Percentiles rank a stretch among this genome's conserved stretches.
Evolutionary conservation across 2,113 vertebrate species (phyloP).

Genomic region (Scalopus aquaticus): DNA sequence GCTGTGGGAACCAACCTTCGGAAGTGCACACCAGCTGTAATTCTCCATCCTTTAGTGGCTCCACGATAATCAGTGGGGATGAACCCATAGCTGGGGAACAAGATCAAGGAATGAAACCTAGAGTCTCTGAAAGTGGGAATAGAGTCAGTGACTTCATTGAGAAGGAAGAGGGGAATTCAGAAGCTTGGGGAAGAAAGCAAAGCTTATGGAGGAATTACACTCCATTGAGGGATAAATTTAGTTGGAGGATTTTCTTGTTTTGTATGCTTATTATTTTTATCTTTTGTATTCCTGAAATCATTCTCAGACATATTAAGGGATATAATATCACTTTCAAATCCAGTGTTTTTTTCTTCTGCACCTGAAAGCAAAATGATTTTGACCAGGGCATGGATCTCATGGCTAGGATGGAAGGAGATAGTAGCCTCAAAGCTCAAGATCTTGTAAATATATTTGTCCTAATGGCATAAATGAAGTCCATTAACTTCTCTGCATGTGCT

Average conservation of each 20-base stretch:
- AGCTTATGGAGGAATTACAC: rapidly evolving
- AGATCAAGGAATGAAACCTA: neutral
- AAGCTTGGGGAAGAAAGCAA: neutral
- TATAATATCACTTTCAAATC: neutral
- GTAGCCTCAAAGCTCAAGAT: neutral
- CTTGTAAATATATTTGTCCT: neutral
- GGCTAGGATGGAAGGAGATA: neutral
- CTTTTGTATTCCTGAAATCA: neutral
- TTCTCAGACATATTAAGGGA: neutral
- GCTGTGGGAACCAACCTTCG: constrained; percentile 66
- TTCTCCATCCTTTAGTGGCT: neutral
- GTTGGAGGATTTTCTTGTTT: neutral
- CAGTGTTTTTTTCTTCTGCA: neutral
- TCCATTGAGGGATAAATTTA: neutral
- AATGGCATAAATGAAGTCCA: neutral
- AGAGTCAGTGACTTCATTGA: neutral
- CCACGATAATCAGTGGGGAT: neutral
- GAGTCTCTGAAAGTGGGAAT: neutral
- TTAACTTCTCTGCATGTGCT: neutral
- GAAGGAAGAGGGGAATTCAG: no score
- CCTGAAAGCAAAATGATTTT: neutral
- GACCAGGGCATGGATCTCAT: neutral
- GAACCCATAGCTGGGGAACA: constrained; percentile 51
- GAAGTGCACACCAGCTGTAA: constrained; percentile 28
- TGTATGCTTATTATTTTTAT: neutral